phyloP scores from a whole-genome alignment of 2,888 invertebrate genomes.

The Fragum whitleyi region DNA sequence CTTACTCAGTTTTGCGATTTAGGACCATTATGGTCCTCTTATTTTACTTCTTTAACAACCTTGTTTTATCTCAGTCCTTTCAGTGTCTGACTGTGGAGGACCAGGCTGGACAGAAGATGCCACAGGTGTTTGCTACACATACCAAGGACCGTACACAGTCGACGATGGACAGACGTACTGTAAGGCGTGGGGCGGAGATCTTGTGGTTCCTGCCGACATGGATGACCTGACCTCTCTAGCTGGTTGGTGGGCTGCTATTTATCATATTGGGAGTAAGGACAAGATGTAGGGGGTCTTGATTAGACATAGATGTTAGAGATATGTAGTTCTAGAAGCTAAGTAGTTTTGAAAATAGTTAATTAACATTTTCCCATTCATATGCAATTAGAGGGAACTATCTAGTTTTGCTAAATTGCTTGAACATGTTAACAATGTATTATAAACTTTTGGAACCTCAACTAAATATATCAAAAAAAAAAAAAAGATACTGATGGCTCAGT shows the following conservation, averaged over 20 bases:
- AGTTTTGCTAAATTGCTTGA: too few relatives aligned
- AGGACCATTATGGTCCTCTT: neutral
- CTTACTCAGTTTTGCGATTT: neutral
- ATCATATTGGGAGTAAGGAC: conserved; percentile 15
- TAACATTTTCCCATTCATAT: too few relatives aligned
- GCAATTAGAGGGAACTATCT: too few relatives aligned
- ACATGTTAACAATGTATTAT: too few relatives aligned
- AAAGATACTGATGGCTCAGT: too few relatives aligned
- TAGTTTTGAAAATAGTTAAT: too few relatives aligned
- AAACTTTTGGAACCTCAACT: too few relatives aligned
- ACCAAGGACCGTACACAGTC: neutral
- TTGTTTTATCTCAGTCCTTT: too few relatives aligned
- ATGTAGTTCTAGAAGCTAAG: too few relatives aligned
- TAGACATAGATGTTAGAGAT: too few relatives aligned
- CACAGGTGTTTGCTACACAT: conserved; percentile 7
- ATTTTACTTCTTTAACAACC: too few relatives aligned
- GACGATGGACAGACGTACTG: conserved; percentile 12
- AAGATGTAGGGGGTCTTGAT: neutral
- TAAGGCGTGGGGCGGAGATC: neutral
- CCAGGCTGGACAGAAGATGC: conserved; percentile 2
- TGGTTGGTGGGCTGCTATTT: conserved; percentile 17
- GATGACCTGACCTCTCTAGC: neutral
- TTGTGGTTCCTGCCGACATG: neutral
- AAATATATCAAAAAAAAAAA: too few relatives aligned
- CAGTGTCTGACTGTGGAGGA: conserved; percentile 7